Percentiles rank a stretch among this genome's conserved stretches.
Conservation (phyloP, 2,888 invertebrate species). For the Oxytorus armatus region DNA sequence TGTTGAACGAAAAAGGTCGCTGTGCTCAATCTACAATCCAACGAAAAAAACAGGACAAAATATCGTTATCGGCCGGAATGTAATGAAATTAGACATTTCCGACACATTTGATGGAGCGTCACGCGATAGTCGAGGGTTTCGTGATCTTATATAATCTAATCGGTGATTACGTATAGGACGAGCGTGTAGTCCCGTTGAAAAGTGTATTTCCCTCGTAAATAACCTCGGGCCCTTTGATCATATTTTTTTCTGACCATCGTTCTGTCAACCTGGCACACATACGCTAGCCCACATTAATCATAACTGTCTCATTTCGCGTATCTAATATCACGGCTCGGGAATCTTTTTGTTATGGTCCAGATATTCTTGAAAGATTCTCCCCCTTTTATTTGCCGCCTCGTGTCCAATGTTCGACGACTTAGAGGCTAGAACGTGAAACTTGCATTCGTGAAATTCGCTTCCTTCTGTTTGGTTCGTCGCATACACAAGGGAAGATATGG, state of each 20-base stretch:
- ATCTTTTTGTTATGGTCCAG: conserved; percentile 15
- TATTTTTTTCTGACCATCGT: neutral
- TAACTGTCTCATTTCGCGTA: conserved; percentile 7
- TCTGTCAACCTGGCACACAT: conserved; percentile 15
- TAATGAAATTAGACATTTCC: neutral
- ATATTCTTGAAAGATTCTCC: neutral
- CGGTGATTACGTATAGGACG: neutral
- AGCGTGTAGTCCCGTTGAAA: neutral
- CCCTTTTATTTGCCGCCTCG: neutral
- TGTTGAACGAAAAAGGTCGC: too few species aligned
- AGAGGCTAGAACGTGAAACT: neutral
- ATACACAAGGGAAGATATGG: neutral
- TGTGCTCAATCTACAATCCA: neutral
- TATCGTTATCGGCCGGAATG: too few species aligned
- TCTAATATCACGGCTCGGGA: conserved; percentile 22
- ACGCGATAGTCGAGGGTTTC: neutral
- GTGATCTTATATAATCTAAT: neutral
- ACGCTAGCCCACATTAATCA: conserved; percentile 12
- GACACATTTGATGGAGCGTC: neutral
- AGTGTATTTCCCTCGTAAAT: conserved; percentile 4
- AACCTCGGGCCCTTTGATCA: neutral
- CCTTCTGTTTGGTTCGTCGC: neutral
- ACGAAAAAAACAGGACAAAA: neutral
- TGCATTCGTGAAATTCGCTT: conserved; percentile 9
- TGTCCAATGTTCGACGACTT: neutral